Evolutionary conservation across 37 sponge, comb jelly and placozoan genomes (phyloP).

Genomic region (Amphimedon queenslandica): DNA sequence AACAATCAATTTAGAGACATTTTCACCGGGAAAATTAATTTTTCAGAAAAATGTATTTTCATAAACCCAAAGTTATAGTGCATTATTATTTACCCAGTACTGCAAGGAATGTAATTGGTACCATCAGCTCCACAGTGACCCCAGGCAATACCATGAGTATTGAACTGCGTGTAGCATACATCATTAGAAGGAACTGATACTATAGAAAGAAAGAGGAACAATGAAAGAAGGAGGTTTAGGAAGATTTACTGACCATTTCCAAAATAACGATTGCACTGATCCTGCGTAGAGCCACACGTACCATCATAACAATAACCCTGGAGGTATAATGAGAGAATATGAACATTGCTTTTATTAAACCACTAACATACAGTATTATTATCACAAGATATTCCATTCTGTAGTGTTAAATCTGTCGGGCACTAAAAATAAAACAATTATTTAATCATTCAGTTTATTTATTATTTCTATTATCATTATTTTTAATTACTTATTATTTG

Average conservation of each 20-base stretch:
- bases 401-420: slow-evolving; percentile 35
- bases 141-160: slow-evolving; percentile 16
- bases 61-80: too few species aligned
- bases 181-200: neutral
- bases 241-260: slow-evolving; percentile 13
- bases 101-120: slow-evolving; percentile 30
- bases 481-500: too few species aligned
- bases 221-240: neutral
- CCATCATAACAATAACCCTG: slow-evolving; percentile 63
- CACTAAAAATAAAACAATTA: slow-evolving; percentile 33
- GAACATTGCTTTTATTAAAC: neutral
- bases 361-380: slow-evolving; percentile 5
- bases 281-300: slow-evolving; percentile 19
- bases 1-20: too few species aligned
- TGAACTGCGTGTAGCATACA: slow-evolving; percentile 19
- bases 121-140: slow-evolving; percentile 52
- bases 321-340: neutral
- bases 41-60: too few species aligned
- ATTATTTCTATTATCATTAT: too few species aligned
- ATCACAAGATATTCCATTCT: slow-evolving; percentile 42
- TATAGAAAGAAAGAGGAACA: neutral
- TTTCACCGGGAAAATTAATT: too few species aligned
- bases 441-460: too few species aligned
- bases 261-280: slow-evolving; percentile 36
- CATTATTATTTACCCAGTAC: slow-evolving; percentile 20